Evolutionary conservation across 2,113 vertebrate genomes (phyloP), one percentile per base, ranked within the genome.

Genomic region (Onychostruthus taczanowskii): DNA sequence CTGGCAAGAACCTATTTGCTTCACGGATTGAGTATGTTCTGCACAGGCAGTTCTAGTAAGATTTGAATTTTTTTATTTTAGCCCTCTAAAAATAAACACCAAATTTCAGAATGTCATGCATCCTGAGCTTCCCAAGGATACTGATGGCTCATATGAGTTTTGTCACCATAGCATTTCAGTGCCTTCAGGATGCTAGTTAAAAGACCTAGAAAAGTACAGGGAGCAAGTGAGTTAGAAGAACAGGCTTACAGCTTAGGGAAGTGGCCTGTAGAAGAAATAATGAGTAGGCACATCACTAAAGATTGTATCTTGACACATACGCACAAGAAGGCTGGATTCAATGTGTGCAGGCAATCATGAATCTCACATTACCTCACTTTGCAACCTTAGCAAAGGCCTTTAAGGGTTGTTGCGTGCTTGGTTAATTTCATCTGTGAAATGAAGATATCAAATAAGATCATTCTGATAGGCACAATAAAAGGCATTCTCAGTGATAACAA

Each of bases 401-500:
- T 78, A 88, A 81, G 52, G 39, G 52, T 27, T 74, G 79, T 59
- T 89, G 46, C 1, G 0, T 26, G 76, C 68, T 84, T 59, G 55
- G 68, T 59, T 92, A 81, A 89, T 93, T 85, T 86, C 72, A 74
- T 77, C 83, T 90, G 86, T 74, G 76, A 89, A 92, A 96, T 93
- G 73, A 96, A 96, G 94, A 75, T 74, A 93, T 95, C 91, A 84
- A 75, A 87, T 76, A 78, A 89, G 95, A 95, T 94, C 69, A 16
- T 68, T 76, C 64, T 0, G 81, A 86, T 84, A 96, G 53, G 76
- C 64, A 64, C 90, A 94, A 61, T 68, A 72, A 90, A 62, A 90
- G 76, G 76, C 69, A 89, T 59, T 88, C 49, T 49, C 52, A 50
- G 83, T 20, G 89, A 94, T 86, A 93, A 87, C 37, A 89, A 89